Base-by-base conservation (phyloP, 2,888 invertebrate genomes). In the Spialia ferax region DNA sequence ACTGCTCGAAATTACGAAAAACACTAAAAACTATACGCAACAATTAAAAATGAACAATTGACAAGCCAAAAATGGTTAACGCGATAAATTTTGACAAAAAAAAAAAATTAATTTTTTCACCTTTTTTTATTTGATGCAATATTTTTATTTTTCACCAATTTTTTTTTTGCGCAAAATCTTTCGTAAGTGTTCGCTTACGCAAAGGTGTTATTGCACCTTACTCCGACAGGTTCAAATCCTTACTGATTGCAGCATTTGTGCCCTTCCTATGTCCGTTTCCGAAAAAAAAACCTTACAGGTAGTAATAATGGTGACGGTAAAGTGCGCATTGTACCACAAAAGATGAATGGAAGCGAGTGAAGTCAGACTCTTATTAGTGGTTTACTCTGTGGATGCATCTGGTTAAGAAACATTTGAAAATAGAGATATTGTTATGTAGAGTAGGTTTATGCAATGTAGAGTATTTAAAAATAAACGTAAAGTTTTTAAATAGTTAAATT, bases 251-350 rank as follows among this genome's bases (percentile, higher is more conserved):
- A 82, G 72, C 80, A 83, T 83, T 84, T 76, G 74, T 71, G 75
- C 42, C 42, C 42, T 82, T 84, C 85, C 85, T 82, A 85, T 88
- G 89, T 91, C 91, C 91, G 88, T 91, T 91, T 89, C 86, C 87
- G 85, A 88, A 88, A 87, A 87, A 84, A 82, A 81, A 80, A 84
- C 68, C 42, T 75, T 74, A 88, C 89, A 91, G 90, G 91, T 92
- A 89, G 52, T 79, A 79, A 84, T 81, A 66, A 45, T 60, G 78
- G 74, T 60, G 66, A 66, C 66, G 60, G 11, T 38, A 48, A 42
- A 18, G 29, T 20, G 11, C 11, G 11, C 1, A 29, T 61, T 32
- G 0, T 29, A 61, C 18, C n/a, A 6, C 48, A 11, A 22, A 50
- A 32, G 48, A 50, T 48, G 18, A 26, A 60, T 26, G 18, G 18